Evolutionary conservation across 2,797 vertebrate species (phyloP).

Genomic region (Brachymystax lenok): DNA sequence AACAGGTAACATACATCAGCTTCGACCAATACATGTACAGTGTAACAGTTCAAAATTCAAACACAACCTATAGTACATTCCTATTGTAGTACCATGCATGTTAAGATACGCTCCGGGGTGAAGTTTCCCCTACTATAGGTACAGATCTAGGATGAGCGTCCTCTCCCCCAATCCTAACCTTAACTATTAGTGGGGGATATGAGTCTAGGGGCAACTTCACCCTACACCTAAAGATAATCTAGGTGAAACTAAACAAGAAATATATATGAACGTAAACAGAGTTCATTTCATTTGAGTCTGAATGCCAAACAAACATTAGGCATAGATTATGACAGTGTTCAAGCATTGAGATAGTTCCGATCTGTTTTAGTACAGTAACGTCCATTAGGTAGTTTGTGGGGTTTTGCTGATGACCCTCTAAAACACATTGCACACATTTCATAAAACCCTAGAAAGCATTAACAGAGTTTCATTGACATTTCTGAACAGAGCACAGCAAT

Average conservation of each 20-base stretch:
- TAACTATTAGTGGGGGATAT: not conserved
- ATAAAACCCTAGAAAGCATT: slow-evolving; percentile 42
- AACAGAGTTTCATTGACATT: slow-evolving; percentile 46
- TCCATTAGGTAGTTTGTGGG: slow-evolving; percentile 40
- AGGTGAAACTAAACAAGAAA: slow-evolving; percentile 11
- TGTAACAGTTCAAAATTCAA: slow-evolving; percentile 47
- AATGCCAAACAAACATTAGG: slow-evolving; percentile 59
- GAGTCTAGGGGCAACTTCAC: not conserved
- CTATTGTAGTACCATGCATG: slow-evolving; percentile 72
- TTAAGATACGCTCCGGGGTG: slow-evolving; percentile 41
- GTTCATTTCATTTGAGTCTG: slow-evolving; percentile 57
- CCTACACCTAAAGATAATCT: not conserved
- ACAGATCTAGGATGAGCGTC: not conserved
- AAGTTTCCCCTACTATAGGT: not conserved
- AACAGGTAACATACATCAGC: slow-evolving; percentile 72
- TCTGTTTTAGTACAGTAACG: slow-evolving; percentile 34
- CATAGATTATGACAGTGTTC: slow-evolving; percentile 52
- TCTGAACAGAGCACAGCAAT: slow-evolving; percentile 47
- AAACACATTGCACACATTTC: slow-evolving; percentile 51
- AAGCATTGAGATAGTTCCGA: slow-evolving; percentile 31
- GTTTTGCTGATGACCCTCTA: slow-evolving; percentile 44
- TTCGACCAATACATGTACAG: slow-evolving; percentile 64
- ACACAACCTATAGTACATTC: slow-evolving; percentile 64
- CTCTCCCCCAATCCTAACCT: not conserved
- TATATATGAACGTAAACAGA: slow-evolving; percentile 35